These are phyloP conservation scores for Ranitomeya imitator DNA, from an alignment of 2,113 vertebrate species.

Conservation along the genomic window DNA sequence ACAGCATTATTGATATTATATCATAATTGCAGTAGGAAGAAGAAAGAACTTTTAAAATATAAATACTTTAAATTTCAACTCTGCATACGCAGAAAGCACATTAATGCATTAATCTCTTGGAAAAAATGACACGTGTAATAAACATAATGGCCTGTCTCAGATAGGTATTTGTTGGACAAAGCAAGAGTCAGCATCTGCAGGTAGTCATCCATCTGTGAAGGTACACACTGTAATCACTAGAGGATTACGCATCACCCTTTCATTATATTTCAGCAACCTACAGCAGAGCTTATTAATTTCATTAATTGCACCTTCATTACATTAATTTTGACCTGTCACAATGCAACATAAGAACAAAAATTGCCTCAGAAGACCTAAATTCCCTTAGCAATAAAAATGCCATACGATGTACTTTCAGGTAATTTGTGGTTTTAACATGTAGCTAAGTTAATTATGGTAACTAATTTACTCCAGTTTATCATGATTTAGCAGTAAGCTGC, in stretches of 20 bases:
- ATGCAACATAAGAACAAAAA: conserved; percentile 32
- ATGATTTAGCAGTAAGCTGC: conserved; percentile 27
- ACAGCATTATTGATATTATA: too few species aligned
- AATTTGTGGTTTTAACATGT: conserved; percentile 44
- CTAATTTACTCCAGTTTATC: conserved; percentile 41
- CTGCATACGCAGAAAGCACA: not conserved
- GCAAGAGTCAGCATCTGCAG: conserved; percentile 28
- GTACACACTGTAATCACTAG: conserved; percentile 7
- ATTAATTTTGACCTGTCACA: conserved; percentile 33
- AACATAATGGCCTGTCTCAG: conserved; percentile 4
- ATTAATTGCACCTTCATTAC: conserved; percentile 47
- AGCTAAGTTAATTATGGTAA: conserved; percentile 45
- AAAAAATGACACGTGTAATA: conserved; percentile 36
- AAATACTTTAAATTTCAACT: not conserved
- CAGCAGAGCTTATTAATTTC: conserved; percentile 40
- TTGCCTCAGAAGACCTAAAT: conserved; percentile 25
- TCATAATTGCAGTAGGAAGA: too few species aligned
- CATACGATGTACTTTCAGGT: conserved; percentile 37
- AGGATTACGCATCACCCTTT: conserved; percentile 24
- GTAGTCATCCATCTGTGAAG: conserved; percentile 40
- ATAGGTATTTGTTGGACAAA: conserved; percentile 25
- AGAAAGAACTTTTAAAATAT: not conserved
- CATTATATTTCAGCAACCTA: conserved; percentile 40
- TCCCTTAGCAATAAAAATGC: conserved; percentile 51
- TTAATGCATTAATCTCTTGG: not conserved